Evolutionary conservation across 2,888 invertebrate genomes (phyloP).

Genomic region (Sthenelais limicola): DNA sequence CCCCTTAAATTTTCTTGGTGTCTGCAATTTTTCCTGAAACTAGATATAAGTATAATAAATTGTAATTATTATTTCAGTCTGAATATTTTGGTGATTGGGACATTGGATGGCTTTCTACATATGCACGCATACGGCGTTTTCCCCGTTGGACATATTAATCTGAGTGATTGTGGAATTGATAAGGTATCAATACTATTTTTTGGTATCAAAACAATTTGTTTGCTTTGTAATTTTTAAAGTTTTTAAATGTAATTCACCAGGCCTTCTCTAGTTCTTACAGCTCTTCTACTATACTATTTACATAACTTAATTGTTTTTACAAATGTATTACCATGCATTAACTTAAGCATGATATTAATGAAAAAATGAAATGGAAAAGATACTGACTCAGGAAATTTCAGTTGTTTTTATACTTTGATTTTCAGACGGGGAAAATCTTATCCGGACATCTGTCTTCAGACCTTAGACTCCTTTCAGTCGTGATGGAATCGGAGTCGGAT

Average conservation of each 20-base stretch:
- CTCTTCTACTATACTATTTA: neutral
- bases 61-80: slow-evolving; percentile 70
- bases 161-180: slow-evolving; percentile 61
- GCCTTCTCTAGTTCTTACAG: too few species aligned
- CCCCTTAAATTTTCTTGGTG: too few species aligned
- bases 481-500: slow-evolving; percentile 15
- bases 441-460: slow-evolving; percentile 27
- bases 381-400: too few species aligned
- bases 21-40: too few species aligned
- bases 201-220: too few species aligned
- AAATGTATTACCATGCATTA: neutral
- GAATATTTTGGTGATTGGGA: slow-evolving; percentile 86
- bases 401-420: neutral
- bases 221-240: too few species aligned
- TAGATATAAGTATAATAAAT: too few species aligned
- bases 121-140: slow-evolving; percentile 89
- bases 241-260: too few species aligned
- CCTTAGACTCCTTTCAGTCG: slow-evolving; percentile 18
- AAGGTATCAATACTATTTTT: slow-evolving; percentile 41
- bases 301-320: neutral
- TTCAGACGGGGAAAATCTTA: slow-evolving; percentile 19
- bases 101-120: slow-evolving; percentile 79
- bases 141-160: slow-evolving; percentile 80
- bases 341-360: neutral
- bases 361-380: neutral